phyloP scores from a whole-genome alignment of 1,140 invertebrate genomes.

The Drosophila oshimai region DNA sequence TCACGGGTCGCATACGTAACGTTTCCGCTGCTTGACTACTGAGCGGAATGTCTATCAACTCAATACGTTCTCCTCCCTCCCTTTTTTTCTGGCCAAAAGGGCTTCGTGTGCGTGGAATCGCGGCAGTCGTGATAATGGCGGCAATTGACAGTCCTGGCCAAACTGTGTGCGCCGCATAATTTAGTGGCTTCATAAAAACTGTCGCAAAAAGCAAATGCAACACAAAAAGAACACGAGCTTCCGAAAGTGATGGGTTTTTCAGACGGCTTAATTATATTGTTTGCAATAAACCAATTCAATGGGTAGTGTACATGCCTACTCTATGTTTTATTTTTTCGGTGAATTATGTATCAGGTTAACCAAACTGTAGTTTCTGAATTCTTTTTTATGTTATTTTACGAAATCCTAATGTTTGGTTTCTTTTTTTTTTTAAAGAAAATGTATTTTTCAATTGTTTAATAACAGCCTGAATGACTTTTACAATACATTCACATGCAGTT shows the following conservation, averaged over 20 bases:
- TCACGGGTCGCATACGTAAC: constrained; percentile 53
- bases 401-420: not conserved
- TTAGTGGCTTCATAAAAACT: constrained; percentile 38
- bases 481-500: too few relatives aligned
- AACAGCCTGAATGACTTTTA: too few relatives aligned
- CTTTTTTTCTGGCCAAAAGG: constrained; percentile 14
- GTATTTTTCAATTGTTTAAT: too few relatives aligned
- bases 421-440: not conserved
- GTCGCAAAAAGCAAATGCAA: constrained; percentile 6
- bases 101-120: constrained; percentile 14
- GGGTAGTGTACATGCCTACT: not conserved
- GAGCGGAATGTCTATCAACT: constrained; percentile 48
- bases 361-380: not conserved
- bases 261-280: constrained; percentile 27
- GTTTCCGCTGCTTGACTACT: constrained; percentile 48
- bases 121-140: constrained; percentile 30
- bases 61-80: constrained; percentile 6
- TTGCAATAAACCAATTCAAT: constrained; percentile 19
- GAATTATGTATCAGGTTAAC: not conserved
- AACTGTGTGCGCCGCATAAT: constrained; percentile 37
- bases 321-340: not conserved
- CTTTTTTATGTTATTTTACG: not conserved
- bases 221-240: not conserved
- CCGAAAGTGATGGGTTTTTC: not conserved
- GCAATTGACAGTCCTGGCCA: constrained; percentile 49